A percentile compares a stretch with the other conserved stretches of the same genome.
These are phyloP conservation scores for Hippocampus barbouri DNA, from an alignment of 2,113 vertebrate genomes.

Conservation along the genomic window DNA sequence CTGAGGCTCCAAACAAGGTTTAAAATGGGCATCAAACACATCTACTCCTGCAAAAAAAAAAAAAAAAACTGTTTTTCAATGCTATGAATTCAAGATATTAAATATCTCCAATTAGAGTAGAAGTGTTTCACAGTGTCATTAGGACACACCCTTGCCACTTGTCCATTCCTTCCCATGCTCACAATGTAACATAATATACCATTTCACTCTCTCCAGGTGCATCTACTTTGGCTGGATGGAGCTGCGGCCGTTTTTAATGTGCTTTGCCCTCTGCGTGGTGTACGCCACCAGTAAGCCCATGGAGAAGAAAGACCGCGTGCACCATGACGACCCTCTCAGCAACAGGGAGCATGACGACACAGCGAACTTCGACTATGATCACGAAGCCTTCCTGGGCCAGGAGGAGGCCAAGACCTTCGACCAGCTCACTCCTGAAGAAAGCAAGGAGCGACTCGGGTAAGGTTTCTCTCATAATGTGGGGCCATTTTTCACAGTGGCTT, in stretches of 20 bases:
- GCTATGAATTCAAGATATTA: too few relatives aligned
- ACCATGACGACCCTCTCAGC: slow-evolving; percentile 87
- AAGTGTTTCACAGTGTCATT: background rate
- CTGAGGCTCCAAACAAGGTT: too few relatives aligned
- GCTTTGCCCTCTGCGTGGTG: slow-evolving; percentile 78
- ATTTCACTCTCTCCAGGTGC: background rate
- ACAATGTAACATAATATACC: background rate
- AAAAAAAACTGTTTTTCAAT: too few relatives aligned
- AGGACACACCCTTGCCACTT: background rate
- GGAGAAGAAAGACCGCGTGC: slow-evolving; percentile 89
- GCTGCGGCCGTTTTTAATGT: slow-evolving; percentile 76
- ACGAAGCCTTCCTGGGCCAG: slow-evolving; percentile 93
- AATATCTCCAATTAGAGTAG: too few relatives aligned
- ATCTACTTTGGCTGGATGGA: slow-evolving; percentile 67
- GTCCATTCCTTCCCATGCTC: background rate
- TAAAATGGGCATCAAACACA: too few relatives aligned
- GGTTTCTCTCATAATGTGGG: background rate
- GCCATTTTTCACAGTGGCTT: too few relatives aligned
- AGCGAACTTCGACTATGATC: slow-evolving; percentile 94
- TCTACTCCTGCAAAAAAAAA: too few relatives aligned
- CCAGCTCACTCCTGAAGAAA: slow-evolving; percentile 95
- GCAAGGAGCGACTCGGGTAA: slow-evolving; percentile 96
- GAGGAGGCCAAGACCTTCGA: slow-evolving; percentile 96
- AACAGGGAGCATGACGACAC: slow-evolving; percentile 83
- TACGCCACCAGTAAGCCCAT: slow-evolving; percentile 87